A percentile compares a stretch with the other conserved stretches of the same genome.
phyloP scores from a whole-genome alignment of 2,888 invertebrate genomes.

The Nymphalis polychloros region DNA sequence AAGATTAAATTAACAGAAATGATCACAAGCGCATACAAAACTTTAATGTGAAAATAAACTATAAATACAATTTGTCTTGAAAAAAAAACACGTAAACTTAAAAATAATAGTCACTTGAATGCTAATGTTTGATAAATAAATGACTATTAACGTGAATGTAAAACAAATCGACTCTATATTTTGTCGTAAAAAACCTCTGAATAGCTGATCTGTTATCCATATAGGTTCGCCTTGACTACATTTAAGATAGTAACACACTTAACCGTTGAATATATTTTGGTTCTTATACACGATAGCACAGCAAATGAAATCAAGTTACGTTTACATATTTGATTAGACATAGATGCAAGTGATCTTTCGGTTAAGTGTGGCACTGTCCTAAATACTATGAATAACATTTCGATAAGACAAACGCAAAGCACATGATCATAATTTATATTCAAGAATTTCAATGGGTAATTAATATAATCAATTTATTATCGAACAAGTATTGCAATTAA shows the following conservation, averaged over 20 bases:
- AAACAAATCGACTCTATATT: conserved; percentile 24
- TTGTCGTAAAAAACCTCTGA: conserved; percentile 7
- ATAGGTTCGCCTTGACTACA: conserved; percentile 17
- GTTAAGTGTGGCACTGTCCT: not conserved
- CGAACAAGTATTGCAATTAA: not conserved
- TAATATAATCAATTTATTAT: conserved; percentile 4
- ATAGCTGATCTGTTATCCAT: conserved; percentile 33
- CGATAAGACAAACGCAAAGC: conserved; percentile 10
- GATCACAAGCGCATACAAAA: not conserved
- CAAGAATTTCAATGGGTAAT: conserved; percentile 9
- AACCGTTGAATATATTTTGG: not conserved
- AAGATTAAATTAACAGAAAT: not conserved
- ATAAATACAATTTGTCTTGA: not conserved
- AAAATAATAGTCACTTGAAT: conserved; percentile 12
- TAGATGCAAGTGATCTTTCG: not conserved
- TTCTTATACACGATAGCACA: not conserved
- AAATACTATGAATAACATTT: conserved; percentile 12
- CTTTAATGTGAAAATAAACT: conserved; percentile 3
- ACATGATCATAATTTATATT: conserved; percentile 16
- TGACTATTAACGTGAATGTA: conserved; percentile 20
- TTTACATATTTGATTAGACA: not conserved
- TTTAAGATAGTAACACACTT: conserved; percentile 11
- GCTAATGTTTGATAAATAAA: conserved; percentile 18
- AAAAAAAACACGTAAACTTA: conserved; percentile 8
- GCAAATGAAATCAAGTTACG: not conserved